Percentiles rank a stretch among this genome's conserved stretches.
phyloP scores from a whole-genome alignment of 2,888 invertebrate genomes.

The Microdon myrmicae region DNA sequence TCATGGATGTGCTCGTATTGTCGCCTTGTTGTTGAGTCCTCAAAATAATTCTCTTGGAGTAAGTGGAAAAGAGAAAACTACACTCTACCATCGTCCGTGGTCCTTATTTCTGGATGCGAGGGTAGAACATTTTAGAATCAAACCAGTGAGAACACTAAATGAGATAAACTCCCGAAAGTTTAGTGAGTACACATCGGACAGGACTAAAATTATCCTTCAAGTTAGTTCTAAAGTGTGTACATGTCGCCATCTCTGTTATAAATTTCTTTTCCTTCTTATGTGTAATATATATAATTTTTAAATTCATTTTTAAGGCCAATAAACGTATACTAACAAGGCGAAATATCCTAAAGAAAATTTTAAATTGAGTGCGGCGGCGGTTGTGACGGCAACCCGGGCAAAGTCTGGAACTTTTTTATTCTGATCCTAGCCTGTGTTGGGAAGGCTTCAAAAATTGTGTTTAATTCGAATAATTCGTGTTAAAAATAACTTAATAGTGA shows the following conservation, averaged over 20 bases:
- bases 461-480: too few species aligned
- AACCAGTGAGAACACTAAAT: slow-evolving; percentile 24
- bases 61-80: slow-evolving; percentile 26
- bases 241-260: slow-evolving; percentile 32
- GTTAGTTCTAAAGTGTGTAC: slow-evolving; percentile 13
- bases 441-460: too few species aligned
- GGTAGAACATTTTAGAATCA: slow-evolving; percentile 36
- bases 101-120: slow-evolving; percentile 1
- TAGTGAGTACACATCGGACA: slow-evolving; percentile 36
- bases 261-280: slow-evolving; percentile 26
- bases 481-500: too few species aligned
- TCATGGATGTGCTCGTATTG: background rate
- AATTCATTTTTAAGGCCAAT: slow-evolving; percentile 46
- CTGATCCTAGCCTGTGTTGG: too few species aligned
- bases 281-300: slow-evolving; percentile 34
- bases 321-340: too few species aligned
- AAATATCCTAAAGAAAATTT: slow-evolving; percentile 47
- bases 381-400: too few species aligned
- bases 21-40: too few species aligned
- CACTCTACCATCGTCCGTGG: slow-evolving; percentile 1
- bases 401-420: too few species aligned
- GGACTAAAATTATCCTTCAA: slow-evolving; percentile 24
- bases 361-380: slow-evolving; percentile 49
- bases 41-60: too few species aligned
- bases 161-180: slow-evolving; percentile 40